Base-by-base conservation (phyloP, 2,888 invertebrate species). In the Monochamus alternatus region DNA sequence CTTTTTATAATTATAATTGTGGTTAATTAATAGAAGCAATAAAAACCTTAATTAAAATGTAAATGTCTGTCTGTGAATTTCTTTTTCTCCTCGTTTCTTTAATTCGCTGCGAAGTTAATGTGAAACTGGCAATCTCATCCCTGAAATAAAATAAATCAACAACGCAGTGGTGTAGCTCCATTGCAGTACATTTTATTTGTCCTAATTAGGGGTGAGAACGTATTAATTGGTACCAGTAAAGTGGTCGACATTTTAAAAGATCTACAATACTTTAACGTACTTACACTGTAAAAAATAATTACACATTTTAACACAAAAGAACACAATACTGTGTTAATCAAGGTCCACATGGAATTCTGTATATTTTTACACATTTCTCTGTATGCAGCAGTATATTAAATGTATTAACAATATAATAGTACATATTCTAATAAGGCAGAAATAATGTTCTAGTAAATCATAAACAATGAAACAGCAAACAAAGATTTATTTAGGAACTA, bases 11-110 rank as follows among this genome's bases (percentile, higher is more conserved):
- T 85, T 83, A 84, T 85, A 84, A 85, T 84, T 85, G 85, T 71
- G 82, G 84, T 83, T 86, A 86, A 86, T 86, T 86, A 86, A 86
- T 84, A 83, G 81, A 81, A 76, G 85, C 82, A 82, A 85, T 85
- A 85, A 85, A 85, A 84, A 84, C 81, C 80, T 84, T 85, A 86
- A 86, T 86, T 86, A 85, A 85, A 86, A 86, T 86, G 86, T 82
- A 86, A 86, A 86, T 86, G 81, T 74, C 75, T 74, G 76, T 66
- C 80, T 75, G 79, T 69, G 69, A 76, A 70, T 78, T 82, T 80
- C 79, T 81, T 80, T 80, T 75, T 77, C 82, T 82, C 66, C 78
- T 78, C 78, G 67, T 79, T 78, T 80, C 80, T 74, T 79, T 76
- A 74, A 80, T 81, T 81, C 79, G 78, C 75, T 67, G 73, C 78